phyloP scores from a whole-genome alignment of 2,888 invertebrate genomes.

The Axea sp. region DNA sequence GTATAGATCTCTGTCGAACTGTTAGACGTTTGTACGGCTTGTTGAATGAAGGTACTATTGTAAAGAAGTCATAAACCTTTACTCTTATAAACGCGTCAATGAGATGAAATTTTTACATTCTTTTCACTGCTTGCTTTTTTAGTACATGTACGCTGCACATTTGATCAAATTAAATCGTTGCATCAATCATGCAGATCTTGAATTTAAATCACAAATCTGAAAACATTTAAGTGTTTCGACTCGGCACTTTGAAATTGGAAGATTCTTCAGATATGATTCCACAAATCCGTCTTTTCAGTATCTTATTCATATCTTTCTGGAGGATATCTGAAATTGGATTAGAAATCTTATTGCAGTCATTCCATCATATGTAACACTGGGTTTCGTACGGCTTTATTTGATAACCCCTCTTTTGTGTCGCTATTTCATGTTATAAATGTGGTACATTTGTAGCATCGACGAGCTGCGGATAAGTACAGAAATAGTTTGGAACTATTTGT shows the following conservation, averaged over 20 bases:
- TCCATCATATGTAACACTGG: constrained; percentile 14
- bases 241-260: constrained; percentile 29
- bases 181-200: constrained; percentile 17
- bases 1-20: no score
- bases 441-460: constrained; percentile 20
- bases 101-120: constrained; percentile 49
- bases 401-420: constrained; percentile 11
- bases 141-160: constrained; percentile 15
- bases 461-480: not conserved
- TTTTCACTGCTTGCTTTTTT: constrained; percentile 37
- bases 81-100: constrained; percentile 25
- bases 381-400: constrained; percentile 21
- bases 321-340: constrained; percentile 29
- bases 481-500: constrained; percentile 19
- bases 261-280: constrained; percentile 41
- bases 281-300: constrained; percentile 46
- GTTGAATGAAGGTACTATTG: constrained; percentile 37
- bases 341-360: constrained; percentile 35
- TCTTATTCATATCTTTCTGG: constrained; percentile 40
- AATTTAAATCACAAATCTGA: constrained; percentile 9
- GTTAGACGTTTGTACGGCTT: no score
- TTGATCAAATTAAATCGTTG: constrained; percentile 29
- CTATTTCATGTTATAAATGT: constrained; percentile 24
- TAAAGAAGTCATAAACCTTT: constrained; percentile 48
- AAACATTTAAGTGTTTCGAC: constrained; percentile 39